phyloP scores from a whole-genome alignment of 2,113 vertebrate genomes.

The Paradoxurus hermaphroditus region DNA sequence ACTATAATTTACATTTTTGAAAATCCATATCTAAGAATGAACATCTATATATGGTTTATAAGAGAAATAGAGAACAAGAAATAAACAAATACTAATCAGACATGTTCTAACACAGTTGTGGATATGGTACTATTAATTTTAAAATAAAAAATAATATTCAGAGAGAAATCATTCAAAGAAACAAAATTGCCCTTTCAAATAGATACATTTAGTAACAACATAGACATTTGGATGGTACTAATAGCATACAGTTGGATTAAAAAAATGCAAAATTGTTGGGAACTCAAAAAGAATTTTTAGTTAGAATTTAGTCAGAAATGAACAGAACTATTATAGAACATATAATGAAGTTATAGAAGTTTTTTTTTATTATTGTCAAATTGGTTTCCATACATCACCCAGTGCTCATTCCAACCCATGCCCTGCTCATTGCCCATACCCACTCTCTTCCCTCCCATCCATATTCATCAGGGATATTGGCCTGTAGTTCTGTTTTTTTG shows the following conservation, averaged over 20 bases:
- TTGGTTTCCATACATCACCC: too few species aligned
- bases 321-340: background rate
- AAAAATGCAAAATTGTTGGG: background rate
- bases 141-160: background rate
- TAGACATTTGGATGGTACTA: background rate
- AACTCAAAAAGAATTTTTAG: background rate
- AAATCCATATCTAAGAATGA: background rate
- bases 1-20: background rate
- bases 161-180: background rate
- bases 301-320: background rate
- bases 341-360: background rate
- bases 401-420: too few species aligned
- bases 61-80: background rate
- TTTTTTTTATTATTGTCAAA: too few species aligned
- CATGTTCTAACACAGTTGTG: background rate
- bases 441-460: too few species aligned
- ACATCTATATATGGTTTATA: background rate
- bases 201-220: background rate
- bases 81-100: background rate
- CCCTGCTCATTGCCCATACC: too few species aligned
- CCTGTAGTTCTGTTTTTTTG: too few species aligned
- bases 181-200: background rate
- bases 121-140: background rate
- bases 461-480: too few species aligned
- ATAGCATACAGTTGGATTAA: background rate